Conservation (phyloP, 2,113 vertebrate genomes). For the Danio rerio region DNA sequence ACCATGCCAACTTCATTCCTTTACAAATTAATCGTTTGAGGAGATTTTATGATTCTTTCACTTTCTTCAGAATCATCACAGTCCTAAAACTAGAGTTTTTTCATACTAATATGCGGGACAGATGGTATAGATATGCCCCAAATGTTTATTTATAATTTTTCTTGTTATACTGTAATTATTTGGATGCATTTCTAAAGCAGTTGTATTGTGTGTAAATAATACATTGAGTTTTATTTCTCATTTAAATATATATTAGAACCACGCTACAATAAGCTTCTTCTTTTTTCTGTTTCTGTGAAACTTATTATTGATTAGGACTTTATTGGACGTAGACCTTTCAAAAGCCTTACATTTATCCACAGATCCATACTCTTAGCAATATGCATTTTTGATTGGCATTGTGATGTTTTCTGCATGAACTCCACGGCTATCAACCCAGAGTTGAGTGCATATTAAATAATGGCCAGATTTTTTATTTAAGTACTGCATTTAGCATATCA, state of each 20-base stretch:
- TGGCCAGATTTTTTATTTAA: slow-evolving; percentile 4
- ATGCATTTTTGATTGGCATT: not conserved
- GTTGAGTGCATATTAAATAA: not conserved
- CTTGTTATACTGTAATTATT: not conserved
- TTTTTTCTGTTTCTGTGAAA: not conserved
- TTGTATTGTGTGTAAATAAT: not conserved
- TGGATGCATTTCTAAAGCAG: not conserved
- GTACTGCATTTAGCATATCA: not conserved
- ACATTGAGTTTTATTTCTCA: not conserved
- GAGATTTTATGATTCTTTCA: slow-evolving; percentile 8
- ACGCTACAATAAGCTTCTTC: not conserved
- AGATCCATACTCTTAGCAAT: not conserved
- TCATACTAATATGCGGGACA: slow-evolving; percentile 2
- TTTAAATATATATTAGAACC: slow-evolving; percentile 1
- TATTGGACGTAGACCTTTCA: not conserved
- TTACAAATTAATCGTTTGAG: too few species aligned
- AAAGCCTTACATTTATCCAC: not conserved
- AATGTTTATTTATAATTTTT: slow-evolving; percentile 16
- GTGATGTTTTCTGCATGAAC: not conserved
- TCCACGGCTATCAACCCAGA: not conserved
- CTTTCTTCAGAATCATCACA: slow-evolving; percentile 4
- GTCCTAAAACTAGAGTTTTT: slow-evolving; percentile 10
- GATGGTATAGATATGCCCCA: not conserved
- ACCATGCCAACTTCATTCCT: not conserved
- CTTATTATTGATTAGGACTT: too few species aligned